Base-by-base conservation (phyloP, 2,797 vertebrate genomes). In the Enteromius fasciolatus region DNA sequence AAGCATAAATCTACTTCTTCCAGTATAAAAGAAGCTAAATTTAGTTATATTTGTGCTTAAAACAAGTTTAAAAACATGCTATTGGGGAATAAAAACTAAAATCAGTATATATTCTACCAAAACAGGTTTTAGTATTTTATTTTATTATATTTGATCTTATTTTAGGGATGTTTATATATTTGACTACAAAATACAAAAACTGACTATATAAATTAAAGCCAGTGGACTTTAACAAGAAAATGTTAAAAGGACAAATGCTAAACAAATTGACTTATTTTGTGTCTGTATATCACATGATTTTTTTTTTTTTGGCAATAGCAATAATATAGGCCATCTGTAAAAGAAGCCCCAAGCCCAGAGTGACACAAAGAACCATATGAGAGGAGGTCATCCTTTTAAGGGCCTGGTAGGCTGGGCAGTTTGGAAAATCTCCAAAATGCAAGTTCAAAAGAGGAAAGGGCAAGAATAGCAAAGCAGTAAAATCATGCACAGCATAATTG, bases 391-490 rank as follows among this genome's bases (percentile, higher is more conserved):
- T 90, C 95, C 94, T 92, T 96, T 95, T 95, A 95, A 93, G 95
- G 94, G 88, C 81, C 86, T 92, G 91, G 90, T 87, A 90, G 92
- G 90, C 89, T 90, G 87, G 93, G 90, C 88, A 91, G 93, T 76
- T 91, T 92, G 90, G 93, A 93, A 84, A 80, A 89, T 90, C 89
- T 92, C 92, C 93, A 93, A 90, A 89, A 91, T 86, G 86, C 89
- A 85, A 87, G 90, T 93, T 93, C 93, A 90, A 94, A 95, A 94
- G 93, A 92, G 94, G 94, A 94, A 94, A 95, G 93, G 82, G 88
- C 94, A 94, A 94, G 92, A 93, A 95, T 95, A 96, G 92, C 86
- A 72, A 73, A 12, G 84, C 83, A 83, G 77, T 85, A 81, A 81
- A 88, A 83, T 70, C 77, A 87, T 39, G 69, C 76, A 28, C 74